These are phyloP conservation scores for Microcaecilia unicolor DNA, from an alignment of 2,797 vertebrate species.

Conservation along the genomic window DNA sequence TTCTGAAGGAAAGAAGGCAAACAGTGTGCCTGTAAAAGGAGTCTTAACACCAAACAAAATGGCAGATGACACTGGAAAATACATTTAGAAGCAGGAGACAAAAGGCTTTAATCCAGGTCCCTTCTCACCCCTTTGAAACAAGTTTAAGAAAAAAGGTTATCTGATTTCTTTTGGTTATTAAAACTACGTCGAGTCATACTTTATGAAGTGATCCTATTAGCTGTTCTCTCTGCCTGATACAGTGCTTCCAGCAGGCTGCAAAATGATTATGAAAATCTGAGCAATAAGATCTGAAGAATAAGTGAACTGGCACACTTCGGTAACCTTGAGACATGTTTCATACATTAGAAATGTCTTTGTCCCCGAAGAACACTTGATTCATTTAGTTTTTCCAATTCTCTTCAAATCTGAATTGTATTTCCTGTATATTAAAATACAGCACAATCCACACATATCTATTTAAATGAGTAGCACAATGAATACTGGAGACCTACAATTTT, in stretches of 20 bases:
- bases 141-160: too few species aligned
- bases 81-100: too few species aligned
- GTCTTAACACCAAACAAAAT: too few species aligned
- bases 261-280: slow-evolving; percentile 29
- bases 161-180: too few species aligned
- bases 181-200: too few species aligned
- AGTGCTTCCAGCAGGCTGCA: slow-evolving; percentile 15
- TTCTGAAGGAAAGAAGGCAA: too few species aligned
- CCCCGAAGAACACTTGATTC: slow-evolving; percentile 6
- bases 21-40: too few species aligned
- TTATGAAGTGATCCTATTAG: slow-evolving; percentile 21
- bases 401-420: slow-evolving; percentile 6
- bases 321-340: slow-evolving; percentile 31
- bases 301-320: slow-evolving; percentile 25
- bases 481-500: too few species aligned
- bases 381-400: slow-evolving; percentile 11
- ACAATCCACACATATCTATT: slow-evolving; percentile 2
- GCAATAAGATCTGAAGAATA: slow-evolving; percentile 28
- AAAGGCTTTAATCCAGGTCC: too few species aligned
- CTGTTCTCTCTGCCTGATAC: slow-evolving; percentile 22
- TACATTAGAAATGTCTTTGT: slow-evolving; percentile 28
- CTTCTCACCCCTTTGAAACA: too few species aligned
- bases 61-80: too few species aligned
- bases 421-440: not conserved
- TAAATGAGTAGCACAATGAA: too few species aligned